Conservation (phyloP, 2,888 invertebrate species). For the Campopleginae sp. region DNA sequence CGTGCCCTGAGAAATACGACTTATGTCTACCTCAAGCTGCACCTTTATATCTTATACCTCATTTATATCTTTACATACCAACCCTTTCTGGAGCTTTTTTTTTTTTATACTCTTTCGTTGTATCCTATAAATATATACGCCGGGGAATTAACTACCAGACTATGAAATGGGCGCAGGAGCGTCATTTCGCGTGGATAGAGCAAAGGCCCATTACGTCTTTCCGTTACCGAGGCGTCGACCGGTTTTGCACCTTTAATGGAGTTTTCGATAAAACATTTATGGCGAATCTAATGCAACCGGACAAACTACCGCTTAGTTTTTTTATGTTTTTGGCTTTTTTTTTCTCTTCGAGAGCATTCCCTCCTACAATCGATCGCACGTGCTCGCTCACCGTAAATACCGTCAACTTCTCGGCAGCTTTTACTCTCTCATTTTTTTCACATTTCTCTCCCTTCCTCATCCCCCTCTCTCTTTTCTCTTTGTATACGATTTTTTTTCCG, state of each 20-base stretch:
- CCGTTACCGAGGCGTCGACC: neutral
- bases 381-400: neutral
- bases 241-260: slow-evolving; percentile 4
- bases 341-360: neutral
- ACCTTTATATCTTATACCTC: slow-evolving; percentile 50
- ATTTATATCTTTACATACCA: slow-evolving; percentile 37
- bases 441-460: neutral
- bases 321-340: slow-evolving; percentile 15
- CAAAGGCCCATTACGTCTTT: slow-evolving; percentile 3
- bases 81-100: neutral
- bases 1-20: slow-evolving; percentile 61
- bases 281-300: slow-evolving; percentile 34
- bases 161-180: slow-evolving; percentile 26
- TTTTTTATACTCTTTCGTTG: slow-evolving; percentile 12
- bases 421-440: neutral
- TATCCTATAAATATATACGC: neutral
- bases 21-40: slow-evolving; percentile 63
- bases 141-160: neutral
- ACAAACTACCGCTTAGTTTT: slow-evolving; percentile 49
- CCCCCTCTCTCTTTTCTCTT: too few relatives aligned
- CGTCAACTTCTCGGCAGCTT: neutral
- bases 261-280: slow-evolving; percentile 13
- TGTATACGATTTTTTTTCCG: too few relatives aligned
- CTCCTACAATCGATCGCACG: neutral
- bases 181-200: neutral